Evolutionary conservation across 2,113 vertebrate species (phyloP), one percentile per base, ranked within the genome.

Genomic region (Synchiropus splendidus): DNA sequence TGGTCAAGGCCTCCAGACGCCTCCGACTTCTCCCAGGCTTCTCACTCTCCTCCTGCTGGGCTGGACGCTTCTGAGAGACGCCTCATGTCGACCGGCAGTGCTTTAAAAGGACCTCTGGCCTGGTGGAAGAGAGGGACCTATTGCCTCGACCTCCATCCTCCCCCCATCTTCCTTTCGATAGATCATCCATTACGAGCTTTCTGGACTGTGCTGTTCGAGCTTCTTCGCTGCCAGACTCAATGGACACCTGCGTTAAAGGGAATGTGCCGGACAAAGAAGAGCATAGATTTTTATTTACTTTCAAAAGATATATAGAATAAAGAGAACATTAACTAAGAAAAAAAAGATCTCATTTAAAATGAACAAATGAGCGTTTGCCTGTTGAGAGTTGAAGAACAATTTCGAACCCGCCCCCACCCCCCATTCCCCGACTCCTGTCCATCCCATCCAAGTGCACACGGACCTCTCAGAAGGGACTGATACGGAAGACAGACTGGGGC

Each of bases 371-470:
- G 75, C 55, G 54, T 70, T 76, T 67, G 78, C 66, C 78, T 81
- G 54, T 54, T 55, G 49, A 70, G 61, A 56, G n/a, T n/a, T 61
- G 51, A 66, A 72, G 85, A 87, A 86, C 76, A 74, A 73, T 82
- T 27, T 27, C 8, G 85, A 87, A 30, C 11, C 31, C 33, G 79
- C 85, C 10, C 15, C 18, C 41, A 45, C 33, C 3, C 42, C 43
- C 48, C 67, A 16, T 6, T 15, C 5, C 6, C 2, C n/a, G 15
- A 9, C 27, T 43, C 30, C 41, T 10, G 5, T 30, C 18, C 42
- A 15, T 42, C 40, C 93, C 93, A 94, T 94, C 93, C 67, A 58
- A 82, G 82, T 80, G 75, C 68, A 70, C 41, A 83, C 79, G 55
- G 67, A 68, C 66, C 64, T 68, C 63, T 65, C 49, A 42, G 54